Conservation (phyloP, 1,140 invertebrate species). For the Sogatella furcifera region DNA sequence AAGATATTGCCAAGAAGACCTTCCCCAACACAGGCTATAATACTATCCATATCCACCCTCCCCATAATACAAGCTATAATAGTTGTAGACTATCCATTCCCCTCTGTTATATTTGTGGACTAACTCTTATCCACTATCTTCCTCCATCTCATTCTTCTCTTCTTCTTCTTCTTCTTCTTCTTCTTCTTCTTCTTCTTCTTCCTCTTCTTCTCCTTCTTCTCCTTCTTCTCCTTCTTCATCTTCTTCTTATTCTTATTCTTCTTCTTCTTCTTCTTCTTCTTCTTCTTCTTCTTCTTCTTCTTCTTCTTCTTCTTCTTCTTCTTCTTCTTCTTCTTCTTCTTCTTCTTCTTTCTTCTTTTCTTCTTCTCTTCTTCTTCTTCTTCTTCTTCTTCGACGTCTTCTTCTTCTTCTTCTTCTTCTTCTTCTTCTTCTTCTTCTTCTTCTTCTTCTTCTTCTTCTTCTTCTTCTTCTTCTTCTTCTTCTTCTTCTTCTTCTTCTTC, state of each 20-base stretch:
- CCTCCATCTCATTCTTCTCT: too few species aligned
- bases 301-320: constrained; percentile 2
- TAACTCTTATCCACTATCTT: too few species aligned
- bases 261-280: neutral
- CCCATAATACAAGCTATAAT: too few species aligned
- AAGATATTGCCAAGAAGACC: too few species aligned
- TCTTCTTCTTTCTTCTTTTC: constrained; percentile 3
- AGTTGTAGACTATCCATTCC: too few species aligned
- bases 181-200: constrained; percentile 5
- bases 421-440: neutral
- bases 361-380: constrained; percentile 4
- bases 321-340: constrained; percentile 6
- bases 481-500: neutral
- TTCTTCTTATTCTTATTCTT: constrained; percentile 6
- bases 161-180: neutral
- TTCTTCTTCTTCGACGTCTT: constrained; percentile 2
- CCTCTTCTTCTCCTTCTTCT: constrained; percentile 5
- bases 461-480: neutral
- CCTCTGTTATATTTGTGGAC: too few species aligned
- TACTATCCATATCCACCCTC: too few species aligned
- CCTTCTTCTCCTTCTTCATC: neutral
- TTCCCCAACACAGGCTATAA: too few species aligned
- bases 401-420: constrained; percentile 1
- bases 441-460: neutral
- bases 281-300: neutral